phyloP scores from a whole-genome alignment of 2,888 invertebrate genomes.

The Rhaphigaster nebulosa region DNA sequence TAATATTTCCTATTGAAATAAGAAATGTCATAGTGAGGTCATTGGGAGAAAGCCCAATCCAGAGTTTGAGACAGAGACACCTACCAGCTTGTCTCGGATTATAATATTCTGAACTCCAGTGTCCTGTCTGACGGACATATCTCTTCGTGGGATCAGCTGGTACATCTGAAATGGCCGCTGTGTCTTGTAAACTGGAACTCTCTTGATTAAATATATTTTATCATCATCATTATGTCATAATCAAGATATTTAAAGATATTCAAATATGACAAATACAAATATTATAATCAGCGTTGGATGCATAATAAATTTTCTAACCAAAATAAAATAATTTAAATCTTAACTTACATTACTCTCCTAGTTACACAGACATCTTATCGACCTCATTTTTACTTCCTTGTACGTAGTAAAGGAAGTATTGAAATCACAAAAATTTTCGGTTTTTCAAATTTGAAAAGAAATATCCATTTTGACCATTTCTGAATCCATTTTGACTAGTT shows the following conservation, averaged over 20 bases:
- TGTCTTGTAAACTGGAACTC: not conserved
- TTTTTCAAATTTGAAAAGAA: no score
- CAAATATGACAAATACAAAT: not conserved
- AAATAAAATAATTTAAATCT: no score
- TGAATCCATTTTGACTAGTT: no score
- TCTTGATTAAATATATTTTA: slow-evolving; percentile 6
- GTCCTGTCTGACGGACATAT: not conserved
- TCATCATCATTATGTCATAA: slow-evolving; percentile 5
- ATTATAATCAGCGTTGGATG: not conserved
- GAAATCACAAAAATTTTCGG: no score
- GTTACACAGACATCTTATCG: no score
- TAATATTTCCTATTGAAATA: not conserved
- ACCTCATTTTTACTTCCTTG: no score
- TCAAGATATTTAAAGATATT: not conserved
- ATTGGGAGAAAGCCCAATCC: not conserved
- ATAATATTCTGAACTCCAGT: not conserved
- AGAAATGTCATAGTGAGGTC: not conserved
- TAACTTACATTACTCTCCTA: no score
- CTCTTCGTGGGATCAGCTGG: not conserved
- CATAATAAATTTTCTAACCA: no score
- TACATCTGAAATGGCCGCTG: not conserved
- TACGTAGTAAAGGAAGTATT: no score
- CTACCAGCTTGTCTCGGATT: not conserved
- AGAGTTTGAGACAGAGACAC: not conserved
- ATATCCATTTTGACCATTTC: no score